These are phyloP conservation scores for Spilarctia lutea DNA, from an alignment of 2,888 invertebrate genomes.

Conservation along the genomic window DNA sequence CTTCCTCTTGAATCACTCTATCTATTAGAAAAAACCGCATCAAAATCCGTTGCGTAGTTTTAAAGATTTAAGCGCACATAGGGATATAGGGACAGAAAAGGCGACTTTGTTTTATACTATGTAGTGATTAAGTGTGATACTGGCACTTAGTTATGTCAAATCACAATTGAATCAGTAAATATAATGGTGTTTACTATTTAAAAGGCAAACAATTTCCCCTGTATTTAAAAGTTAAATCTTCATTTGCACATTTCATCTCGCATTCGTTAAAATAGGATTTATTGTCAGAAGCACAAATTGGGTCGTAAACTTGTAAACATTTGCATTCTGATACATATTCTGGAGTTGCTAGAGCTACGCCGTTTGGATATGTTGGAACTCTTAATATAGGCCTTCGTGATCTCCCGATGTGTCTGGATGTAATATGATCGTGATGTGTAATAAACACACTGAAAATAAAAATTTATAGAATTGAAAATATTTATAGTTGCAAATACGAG, in stretches of 20 bases:
- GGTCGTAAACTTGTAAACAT: constrained; percentile 10
- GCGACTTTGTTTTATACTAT: no score
- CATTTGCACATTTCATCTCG: constrained; percentile 3
- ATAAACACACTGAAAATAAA: neutral
- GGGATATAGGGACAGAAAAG: no score
- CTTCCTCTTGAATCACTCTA: no score
- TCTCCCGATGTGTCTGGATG: neutral
- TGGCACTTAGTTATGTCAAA: no score
- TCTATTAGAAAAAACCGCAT: no score
- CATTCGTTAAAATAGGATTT: constrained; percentile 6
- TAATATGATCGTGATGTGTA: neutral
- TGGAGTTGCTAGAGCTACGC: neutral
- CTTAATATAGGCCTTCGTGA: neutral
- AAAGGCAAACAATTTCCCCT: constrained; percentile 8
- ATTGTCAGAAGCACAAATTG: constrained; percentile 13
- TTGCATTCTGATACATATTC: neutral
- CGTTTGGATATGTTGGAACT: neutral
- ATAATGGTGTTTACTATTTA: neutral
- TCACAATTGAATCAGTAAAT: neutral
- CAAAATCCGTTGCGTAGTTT: no score
- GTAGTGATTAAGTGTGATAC: no score
- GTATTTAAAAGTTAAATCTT: neutral
- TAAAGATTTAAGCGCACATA: no score
- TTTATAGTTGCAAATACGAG: neutral
- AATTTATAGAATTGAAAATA: neutral